These are phyloP conservation scores for Gymnopithys bicolor DNA, from an alignment of 2,797 vertebrate species.

Conservation along the genomic window DNA sequence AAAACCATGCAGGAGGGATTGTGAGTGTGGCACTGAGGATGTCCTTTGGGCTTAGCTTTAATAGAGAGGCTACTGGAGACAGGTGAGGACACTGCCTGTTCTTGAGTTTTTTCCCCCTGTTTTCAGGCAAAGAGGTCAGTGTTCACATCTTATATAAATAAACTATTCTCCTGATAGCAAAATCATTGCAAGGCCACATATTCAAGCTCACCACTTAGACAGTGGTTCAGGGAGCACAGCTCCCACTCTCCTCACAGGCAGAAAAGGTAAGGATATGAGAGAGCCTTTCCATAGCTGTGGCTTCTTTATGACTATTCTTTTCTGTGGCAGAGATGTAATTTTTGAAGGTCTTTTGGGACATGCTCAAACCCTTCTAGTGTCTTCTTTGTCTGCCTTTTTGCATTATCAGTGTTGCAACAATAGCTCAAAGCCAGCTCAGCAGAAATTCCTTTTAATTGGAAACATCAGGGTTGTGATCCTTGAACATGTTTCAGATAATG, in stretches of 20 bases:
- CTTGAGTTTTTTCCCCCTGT: neutral
- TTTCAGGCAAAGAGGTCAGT: neutral
- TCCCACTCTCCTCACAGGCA: neutral
- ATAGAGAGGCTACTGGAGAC: neutral
- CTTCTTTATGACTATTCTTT: neutral
- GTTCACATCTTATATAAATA: neutral
- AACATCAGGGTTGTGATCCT: neutral
- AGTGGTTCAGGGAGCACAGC: neutral
- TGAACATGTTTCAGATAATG: neutral
- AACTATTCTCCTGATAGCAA: neutral
- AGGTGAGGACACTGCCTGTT: neutral
- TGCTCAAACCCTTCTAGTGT: accelerated
- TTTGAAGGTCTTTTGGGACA: neutral
- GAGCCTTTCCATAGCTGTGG: neutral
- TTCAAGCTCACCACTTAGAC: neutral
- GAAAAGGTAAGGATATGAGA: neutral
- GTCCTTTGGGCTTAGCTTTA: neutral
- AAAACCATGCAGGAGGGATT: neutral
- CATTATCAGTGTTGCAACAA: neutral
- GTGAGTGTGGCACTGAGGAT: neutral
- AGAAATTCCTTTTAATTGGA: neutral
- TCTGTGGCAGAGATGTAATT: neutral
- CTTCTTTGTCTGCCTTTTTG: neutral
- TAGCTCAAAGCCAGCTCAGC: neutral
- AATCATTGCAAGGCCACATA: neutral